These are phyloP conservation scores for Strigamia maritima DNA, from an alignment of 2,888 invertebrate genomes.

Conservation along the genomic window DNA sequence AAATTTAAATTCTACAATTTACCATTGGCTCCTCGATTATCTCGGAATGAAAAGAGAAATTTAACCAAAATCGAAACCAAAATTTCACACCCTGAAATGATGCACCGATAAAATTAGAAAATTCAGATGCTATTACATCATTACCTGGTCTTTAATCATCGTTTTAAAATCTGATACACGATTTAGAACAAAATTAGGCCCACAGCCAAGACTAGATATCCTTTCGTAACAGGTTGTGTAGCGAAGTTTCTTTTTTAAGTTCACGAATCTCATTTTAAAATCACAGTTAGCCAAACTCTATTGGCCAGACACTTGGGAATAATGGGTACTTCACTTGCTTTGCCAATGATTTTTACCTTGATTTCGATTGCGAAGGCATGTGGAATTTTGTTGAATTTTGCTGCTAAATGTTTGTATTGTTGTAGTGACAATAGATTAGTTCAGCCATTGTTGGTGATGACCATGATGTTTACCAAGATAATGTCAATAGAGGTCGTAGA, in stretches of 20 bases:
- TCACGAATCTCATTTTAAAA: background rate
- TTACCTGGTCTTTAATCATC: background rate
- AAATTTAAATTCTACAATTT: background rate
- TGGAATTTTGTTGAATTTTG: background rate
- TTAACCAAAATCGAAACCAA: constrained; percentile 4
- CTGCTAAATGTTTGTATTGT: background rate
- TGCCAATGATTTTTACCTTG: background rate
- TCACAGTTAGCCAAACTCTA: no score
- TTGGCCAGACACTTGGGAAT: background rate
- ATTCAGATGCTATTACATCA: background rate
- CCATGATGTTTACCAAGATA: no score
- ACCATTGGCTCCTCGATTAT: background rate
- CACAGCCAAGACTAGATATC: background rate
- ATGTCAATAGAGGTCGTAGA: no score
- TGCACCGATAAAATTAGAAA: background rate
- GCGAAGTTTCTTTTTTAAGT: background rate
- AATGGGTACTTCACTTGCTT: no score
- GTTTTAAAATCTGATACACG: background rate
- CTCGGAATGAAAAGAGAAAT: background rate
- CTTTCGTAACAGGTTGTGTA: background rate
- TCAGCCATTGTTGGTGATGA: background rate
- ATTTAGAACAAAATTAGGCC: background rate
- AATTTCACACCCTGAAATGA: background rate
- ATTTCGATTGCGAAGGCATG: background rate
- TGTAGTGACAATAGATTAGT: background rate